Percentiles rank a stretch among this genome's conserved stretches.
Evolutionary conservation across 1,140 invertebrate species (phyloP).

Genomic region (Polypedilum vanderplanki): DNA sequence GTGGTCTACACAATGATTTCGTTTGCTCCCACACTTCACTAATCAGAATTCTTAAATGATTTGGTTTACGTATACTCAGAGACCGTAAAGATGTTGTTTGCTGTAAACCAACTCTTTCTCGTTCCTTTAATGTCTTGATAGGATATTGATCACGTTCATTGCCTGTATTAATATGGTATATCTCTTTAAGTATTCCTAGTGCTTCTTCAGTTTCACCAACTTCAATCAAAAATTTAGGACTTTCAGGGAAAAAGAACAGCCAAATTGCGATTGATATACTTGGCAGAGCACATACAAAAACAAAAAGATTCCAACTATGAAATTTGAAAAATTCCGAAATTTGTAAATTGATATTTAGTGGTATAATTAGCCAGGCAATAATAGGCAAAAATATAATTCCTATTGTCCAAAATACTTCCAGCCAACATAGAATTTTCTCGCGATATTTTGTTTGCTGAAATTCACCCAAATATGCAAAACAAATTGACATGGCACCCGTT

Average conservation of each 20-base stretch:
- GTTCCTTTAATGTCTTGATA: slow-evolving; percentile 56
- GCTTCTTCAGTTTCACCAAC: slow-evolving; percentile 67
- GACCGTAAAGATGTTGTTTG: slow-evolving; percentile 51
- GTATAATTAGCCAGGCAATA: slow-evolving; percentile 66
- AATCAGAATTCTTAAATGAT: slow-evolving; percentile 57
- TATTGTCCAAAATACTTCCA: slow-evolving; percentile 72
- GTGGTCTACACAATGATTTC: slow-evolving; percentile 57
- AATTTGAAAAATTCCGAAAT: slow-evolving; percentile 52
- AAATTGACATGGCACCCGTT: slow-evolving; percentile 69
- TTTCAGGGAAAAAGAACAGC: slow-evolving; percentile 73
- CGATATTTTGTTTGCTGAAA: slow-evolving; percentile 67
- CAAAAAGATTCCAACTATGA: slow-evolving; percentile 69
- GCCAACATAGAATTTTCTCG: slow-evolving; percentile 68
- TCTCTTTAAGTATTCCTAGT: slow-evolving; percentile 56
- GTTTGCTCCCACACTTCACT: slow-evolving; percentile 60
- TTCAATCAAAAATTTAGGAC: slow-evolving; percentile 74
- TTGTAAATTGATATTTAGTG: slow-evolving; percentile 51
- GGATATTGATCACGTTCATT: slow-evolving; percentile 45
- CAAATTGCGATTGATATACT: slow-evolving; percentile 46
- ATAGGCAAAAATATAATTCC: slow-evolving; percentile 63
- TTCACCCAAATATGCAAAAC: slow-evolving; percentile 68
- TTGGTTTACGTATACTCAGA: slow-evolving; percentile 56
- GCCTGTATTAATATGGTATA: slow-evolving; percentile 63
- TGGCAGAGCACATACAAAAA: slow-evolving; percentile 58
- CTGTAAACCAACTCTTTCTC: slow-evolving; percentile 46